phyloP scores from a whole-genome alignment of 2,113 vertebrate genomes.

The Alexandromys fortis region DNA sequence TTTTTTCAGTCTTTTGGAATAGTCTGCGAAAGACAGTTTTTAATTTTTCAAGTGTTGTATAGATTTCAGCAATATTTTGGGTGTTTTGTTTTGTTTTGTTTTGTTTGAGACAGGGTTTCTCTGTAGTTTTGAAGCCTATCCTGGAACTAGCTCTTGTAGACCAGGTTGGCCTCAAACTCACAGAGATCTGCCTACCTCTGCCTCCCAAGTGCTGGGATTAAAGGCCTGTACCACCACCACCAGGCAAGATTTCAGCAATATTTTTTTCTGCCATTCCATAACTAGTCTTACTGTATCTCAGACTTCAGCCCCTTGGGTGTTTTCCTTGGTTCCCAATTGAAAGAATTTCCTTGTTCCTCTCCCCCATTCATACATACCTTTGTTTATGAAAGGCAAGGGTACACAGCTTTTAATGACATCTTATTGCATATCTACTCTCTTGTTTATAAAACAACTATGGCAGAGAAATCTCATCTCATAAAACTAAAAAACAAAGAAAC shows the following conservation, averaged over 20 bases:
- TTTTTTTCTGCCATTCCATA: neutral
- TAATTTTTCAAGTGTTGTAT: neutral
- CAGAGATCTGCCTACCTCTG: too few relatives aligned
- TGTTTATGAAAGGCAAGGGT: neutral
- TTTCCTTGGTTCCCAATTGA: constrained; percentile 39
- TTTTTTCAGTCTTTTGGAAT: neutral
- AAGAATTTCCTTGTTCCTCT: neutral
- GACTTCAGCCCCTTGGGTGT: neutral
- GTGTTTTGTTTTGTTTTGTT: too few relatives aligned
- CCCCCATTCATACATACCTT: neutral
- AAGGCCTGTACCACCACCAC: too few relatives aligned
- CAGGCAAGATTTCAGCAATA: neutral
- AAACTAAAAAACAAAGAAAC: too few relatives aligned
- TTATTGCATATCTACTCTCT: neutral
- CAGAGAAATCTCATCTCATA: neutral
- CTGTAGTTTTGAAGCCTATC: too few relatives aligned
- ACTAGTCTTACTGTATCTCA: neutral
- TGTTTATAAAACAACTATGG: neutral
- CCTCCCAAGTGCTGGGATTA: too few relatives aligned
- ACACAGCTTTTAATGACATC: neutral
- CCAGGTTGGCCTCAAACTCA: too few relatives aligned
- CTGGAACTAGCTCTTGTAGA: too few relatives aligned
- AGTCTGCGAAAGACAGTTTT: neutral
- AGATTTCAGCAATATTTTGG: neutral
- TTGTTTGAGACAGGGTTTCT: too few relatives aligned